Conservation (phyloP, 1,140 invertebrate species). For the Drosophila subobscura region DNA sequence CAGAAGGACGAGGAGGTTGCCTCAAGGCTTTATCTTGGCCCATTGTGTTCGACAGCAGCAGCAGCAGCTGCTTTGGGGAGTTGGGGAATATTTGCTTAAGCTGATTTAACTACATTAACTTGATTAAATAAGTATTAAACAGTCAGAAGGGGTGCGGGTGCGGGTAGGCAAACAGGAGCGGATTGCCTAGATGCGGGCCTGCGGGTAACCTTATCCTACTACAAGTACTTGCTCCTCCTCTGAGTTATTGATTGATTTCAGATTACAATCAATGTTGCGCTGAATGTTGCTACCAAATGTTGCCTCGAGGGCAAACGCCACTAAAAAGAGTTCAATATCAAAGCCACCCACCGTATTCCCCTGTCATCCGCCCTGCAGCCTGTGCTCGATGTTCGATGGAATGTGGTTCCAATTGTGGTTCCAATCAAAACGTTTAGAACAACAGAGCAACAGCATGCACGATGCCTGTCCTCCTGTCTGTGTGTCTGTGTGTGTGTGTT, state of each 20-base stretch:
- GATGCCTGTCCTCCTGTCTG: too few relatives aligned
- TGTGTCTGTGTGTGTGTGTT: too few relatives aligned
- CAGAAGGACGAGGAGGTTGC: not conserved
- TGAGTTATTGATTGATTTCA: constrained; percentile 77
- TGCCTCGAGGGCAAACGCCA: not conserved
- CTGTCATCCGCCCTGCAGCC: constrained; percentile 15
- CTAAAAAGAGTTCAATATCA: constrained; percentile 20
- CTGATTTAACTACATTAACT: constrained; percentile 82
- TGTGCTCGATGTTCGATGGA: constrained; percentile 28
- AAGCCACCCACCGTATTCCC: not conserved
- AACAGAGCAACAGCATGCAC: constrained; percentile 2
- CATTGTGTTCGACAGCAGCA: constrained; percentile 65
- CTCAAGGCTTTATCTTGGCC: constrained; percentile 57
- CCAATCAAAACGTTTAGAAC: constrained; percentile 43
- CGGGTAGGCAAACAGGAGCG: not conserved
- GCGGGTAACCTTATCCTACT: constrained; percentile 6
- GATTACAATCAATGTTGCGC: constrained; percentile 67
- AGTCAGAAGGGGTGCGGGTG: constrained; percentile 31
- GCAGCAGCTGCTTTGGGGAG: constrained; percentile 25
- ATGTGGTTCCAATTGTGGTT: constrained; percentile 48
- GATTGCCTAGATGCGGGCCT: constrained; percentile 25
- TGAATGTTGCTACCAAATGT: constrained; percentile 29
- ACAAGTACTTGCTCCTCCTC: constrained; percentile 24
- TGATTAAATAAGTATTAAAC: constrained; percentile 81
- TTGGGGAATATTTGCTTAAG: constrained; percentile 76